Evolutionary conservation across 2,113 vertebrate species (phyloP).

Genomic region (Burhinus oedicnemus): DNA sequence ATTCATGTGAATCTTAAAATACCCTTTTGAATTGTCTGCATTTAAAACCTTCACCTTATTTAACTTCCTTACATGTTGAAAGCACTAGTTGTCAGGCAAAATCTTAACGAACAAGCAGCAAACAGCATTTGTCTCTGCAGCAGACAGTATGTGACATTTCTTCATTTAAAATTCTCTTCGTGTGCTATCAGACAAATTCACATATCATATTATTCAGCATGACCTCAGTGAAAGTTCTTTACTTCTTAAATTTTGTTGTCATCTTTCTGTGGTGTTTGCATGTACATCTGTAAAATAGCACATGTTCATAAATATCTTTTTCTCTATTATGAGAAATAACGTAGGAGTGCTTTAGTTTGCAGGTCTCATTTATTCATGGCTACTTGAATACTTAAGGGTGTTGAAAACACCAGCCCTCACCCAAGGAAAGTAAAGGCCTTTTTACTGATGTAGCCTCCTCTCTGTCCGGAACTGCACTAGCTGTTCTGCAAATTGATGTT

Average conservation of each 20-base stretch:
- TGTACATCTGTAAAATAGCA: not conserved
- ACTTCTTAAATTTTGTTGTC: not conserved
- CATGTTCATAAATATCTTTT: not conserved
- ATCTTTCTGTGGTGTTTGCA: not conserved
- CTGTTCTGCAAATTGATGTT: not conserved
- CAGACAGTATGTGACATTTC: not conserved
- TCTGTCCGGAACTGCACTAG: not conserved
- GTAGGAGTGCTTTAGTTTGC: not conserved
- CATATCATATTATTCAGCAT: not conserved
- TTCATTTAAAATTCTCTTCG: not conserved
- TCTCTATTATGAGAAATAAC: not conserved
- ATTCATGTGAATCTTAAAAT: not conserved
- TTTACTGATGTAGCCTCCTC: not conserved
- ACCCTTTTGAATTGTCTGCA: not conserved
- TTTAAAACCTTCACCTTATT: not conserved
- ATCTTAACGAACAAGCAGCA: not conserved
- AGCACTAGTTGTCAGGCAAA: not conserved
- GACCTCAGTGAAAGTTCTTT: not conserved
- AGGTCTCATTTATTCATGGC: not conserved
- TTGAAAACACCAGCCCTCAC: not conserved
- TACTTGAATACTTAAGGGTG: not conserved
- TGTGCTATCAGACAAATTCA: not conserved
- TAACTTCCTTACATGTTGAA: not conserved
- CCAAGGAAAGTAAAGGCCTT: not conserved
- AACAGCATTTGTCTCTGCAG: constrained; percentile 5